phyloP scores from a whole-genome alignment of 1,140 invertebrate species.

The Protaetia brevitarsis region DNA sequence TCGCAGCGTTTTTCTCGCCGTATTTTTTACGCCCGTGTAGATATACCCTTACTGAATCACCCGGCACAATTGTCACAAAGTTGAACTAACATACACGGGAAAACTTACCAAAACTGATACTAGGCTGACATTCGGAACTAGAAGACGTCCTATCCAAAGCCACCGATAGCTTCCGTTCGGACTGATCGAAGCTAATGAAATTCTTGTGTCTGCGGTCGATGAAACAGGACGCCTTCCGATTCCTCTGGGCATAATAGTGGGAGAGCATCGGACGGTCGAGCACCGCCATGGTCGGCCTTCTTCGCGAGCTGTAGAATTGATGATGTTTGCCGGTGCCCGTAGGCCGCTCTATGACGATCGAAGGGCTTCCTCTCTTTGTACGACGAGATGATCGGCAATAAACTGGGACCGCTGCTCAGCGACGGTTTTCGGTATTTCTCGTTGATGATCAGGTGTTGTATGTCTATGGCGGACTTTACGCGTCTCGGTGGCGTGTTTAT shows the following conservation, averaged over 20 bases:
- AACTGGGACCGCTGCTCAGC: slow-evolving; percentile 27
- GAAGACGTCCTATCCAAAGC: slow-evolving; percentile 35
- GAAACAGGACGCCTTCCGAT: slow-evolving; percentile 42
- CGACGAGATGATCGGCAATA: slow-evolving; percentile 35
- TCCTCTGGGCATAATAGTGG: slow-evolving; percentile 29
- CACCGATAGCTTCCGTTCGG: slow-evolving; percentile 37
- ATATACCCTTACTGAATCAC: too few relatives aligned
- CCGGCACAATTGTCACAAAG: too few relatives aligned
- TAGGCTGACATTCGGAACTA: slow-evolving; percentile 35
- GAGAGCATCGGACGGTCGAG: slow-evolving; percentile 23
- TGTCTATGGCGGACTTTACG: slow-evolving; percentile 77
- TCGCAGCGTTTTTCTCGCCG: too few relatives aligned
- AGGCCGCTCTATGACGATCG: slow-evolving; percentile 39
- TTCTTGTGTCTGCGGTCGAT: slow-evolving; percentile 40
- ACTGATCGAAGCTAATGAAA: slow-evolving; percentile 45
- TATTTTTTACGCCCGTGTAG: too few relatives aligned
- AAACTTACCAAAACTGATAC: slow-evolving; percentile 39
- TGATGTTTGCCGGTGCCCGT: neutral
- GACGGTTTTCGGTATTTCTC: slow-evolving; percentile 35
- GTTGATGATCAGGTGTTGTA: slow-evolving; percentile 64
- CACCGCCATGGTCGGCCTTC: slow-evolving; percentile 17
- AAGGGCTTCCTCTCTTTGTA: slow-evolving; percentile 35
- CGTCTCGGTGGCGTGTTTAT: slow-evolving; percentile 64
- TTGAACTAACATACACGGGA: slow-evolving; percentile 4
- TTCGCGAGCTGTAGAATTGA: slow-evolving; percentile 16